Evolutionary conservation across 2,888 invertebrate genomes (phyloP), one percentile per base, ranked within the genome.

Genomic region (Hermaeophaga mercurialis): DNA sequence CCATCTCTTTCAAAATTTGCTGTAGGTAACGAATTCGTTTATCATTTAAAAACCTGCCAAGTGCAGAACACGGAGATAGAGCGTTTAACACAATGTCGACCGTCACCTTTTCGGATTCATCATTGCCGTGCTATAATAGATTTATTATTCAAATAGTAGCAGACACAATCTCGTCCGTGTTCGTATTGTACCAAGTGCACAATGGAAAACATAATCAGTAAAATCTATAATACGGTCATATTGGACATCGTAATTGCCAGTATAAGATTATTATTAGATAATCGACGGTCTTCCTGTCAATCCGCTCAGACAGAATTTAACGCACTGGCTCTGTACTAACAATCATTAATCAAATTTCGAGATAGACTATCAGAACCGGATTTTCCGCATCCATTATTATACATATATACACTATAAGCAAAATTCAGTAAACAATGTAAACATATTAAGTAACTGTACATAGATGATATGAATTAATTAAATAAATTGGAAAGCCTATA

Each of bases 151-250:
- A 46, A 7, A 33, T 11, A 12, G 18, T 24, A n/a, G 44, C 26
- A 28, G 43, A 34, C 34, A 53, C 53, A 53, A 53, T 45, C 53
- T 53, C 24, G 28, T 18, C 15, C 12, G 31, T 44, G 34, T 39
- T 47, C 33, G 31, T 18, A 41, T 41, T 41, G 26, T 44, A 34
- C 41, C 33, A 24, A 46, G 17, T 47, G n/a, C 48, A 46, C 49
- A 61, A 52, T 58, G 48, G 61, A 61, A 61, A 58, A 56, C 58
- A 33, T 56, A 54, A 56, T 59, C 58, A 59, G 39, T 34, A 18
- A 46, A 58, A 59, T 59, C 56, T 36, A 59, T 61, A 58, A 61
- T 43, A 54, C 58, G 43, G 45, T 54, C 43, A 50, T 57, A 54
- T 52, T 57, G 54, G 41, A 47, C 57, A 41, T 53, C 57, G 54